Conservation (phyloP, 2,888 invertebrate species). For the Diarsia dahlii region DNA sequence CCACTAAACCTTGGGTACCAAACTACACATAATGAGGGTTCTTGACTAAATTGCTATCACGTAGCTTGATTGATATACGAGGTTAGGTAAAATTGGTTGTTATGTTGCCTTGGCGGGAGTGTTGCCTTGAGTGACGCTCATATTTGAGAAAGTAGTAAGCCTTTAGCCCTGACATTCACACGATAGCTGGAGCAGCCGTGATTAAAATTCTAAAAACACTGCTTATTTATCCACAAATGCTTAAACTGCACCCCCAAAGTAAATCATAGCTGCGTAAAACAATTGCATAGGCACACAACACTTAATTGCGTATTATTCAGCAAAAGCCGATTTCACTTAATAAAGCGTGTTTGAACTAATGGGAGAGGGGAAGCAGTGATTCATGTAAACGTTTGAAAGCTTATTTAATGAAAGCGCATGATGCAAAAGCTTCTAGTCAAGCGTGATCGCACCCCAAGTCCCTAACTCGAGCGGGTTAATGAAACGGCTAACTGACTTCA, state of each 20-base stretch:
- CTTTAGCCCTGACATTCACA: constrained; percentile 24
- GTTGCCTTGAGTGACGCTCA: background rate
- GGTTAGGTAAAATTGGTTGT: constrained; percentile 10
- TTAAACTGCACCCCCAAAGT: background rate
- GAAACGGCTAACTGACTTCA: constrained; percentile 80
- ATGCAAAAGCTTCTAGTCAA: constrained; percentile 84
- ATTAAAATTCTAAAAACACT: constrained; percentile 10
- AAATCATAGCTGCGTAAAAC: constrained; percentile 15
- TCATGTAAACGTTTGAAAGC: constrained; percentile 82
- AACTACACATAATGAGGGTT: constrained; percentile 22
- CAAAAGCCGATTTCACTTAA: constrained; percentile 40
- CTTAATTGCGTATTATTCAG: constrained; percentile 29
- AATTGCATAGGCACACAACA: constrained; percentile 30
- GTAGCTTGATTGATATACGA: constrained; percentile 33
- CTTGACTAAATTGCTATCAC: constrained; percentile 16
- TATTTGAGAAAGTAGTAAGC: constrained; percentile 16
- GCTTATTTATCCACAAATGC: background rate
- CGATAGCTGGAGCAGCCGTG: background rate
- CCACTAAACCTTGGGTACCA: constrained; percentile 12
- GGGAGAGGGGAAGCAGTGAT: constrained; percentile 80
- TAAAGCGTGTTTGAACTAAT: constrained; percentile 39
- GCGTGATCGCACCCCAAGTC: constrained; percentile 74
- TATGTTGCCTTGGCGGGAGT: constrained; percentile 11
- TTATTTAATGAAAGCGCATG: constrained; percentile 81
- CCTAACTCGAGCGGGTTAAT: constrained; percentile 73